Base-by-base conservation (phyloP, 2,888 invertebrate species). In the Sphaerophoria rueppellii region DNA sequence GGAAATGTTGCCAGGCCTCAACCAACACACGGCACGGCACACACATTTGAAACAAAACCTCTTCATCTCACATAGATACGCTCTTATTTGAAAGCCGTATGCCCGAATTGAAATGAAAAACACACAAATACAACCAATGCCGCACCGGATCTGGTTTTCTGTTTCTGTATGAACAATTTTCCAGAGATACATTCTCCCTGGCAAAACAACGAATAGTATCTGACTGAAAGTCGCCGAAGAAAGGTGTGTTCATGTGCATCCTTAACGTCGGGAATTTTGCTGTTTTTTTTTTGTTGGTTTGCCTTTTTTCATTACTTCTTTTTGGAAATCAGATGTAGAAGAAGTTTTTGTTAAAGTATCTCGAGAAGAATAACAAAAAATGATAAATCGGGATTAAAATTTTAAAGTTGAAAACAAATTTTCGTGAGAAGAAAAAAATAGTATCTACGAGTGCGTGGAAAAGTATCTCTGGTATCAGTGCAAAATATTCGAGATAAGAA, bases 141-240 rank as follows among this genome's bases (percentile, higher is more conserved):
- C n/a, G 35, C 1, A 70, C 77, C 71, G 78, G 70, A 75, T 86
- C 48, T 80, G 71, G 76, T 77, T 63, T 86, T 67, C 61, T 79
- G 60, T 40, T n/a, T 60, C 24, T 11, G 3, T 40, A 40, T 60
- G 12, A 40, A 37, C 37, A 58, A 75, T 77, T 74, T 48, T 78
- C 61, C 76, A 72, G 77, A 78, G 72, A 75, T 71, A 58, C 87
- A 83, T 77, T 85, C 85, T 79, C 87, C 69, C 71, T 55, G 65
- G 77, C 77, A 57, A 82, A 77, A 80, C 77, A 85, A 78, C 87
- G 87, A 88, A 87, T 87, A 89, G 89, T 89, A 88, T 86, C 82
- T 88, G 87, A 87, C 88, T 88, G 87, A 87, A 87, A 88, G 88
- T 88, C 88, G 82, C 86, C 88, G 87, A 82, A 87, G 87, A 63